phyloP scores from a whole-genome alignment of 2,888 invertebrate genomes.

The Erpobdella octoculata region DNA sequence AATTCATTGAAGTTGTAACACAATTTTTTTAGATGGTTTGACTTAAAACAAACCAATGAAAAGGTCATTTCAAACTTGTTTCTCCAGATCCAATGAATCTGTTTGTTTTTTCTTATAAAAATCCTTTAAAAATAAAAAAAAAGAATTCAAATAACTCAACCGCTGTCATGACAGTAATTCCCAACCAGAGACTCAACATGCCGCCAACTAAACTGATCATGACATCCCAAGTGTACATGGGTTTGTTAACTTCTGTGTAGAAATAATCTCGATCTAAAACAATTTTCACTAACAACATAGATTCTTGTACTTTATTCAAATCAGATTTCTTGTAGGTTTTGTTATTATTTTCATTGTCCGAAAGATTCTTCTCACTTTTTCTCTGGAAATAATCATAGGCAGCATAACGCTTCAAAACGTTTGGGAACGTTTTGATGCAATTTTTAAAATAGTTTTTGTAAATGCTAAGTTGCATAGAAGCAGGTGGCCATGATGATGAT shows the following conservation, averaged over 20 bases:
- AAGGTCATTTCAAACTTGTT: too few species aligned
- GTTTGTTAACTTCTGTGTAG: not conserved
- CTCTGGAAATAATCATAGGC: not conserved
- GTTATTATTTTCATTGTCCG: not conserved
- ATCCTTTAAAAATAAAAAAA: not conserved
- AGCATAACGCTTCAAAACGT: not conserved
- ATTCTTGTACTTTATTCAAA: not conserved
- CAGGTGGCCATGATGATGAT: constrained; percentile 4
- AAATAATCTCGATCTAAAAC: constrained; percentile 3
- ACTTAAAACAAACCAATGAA: too few species aligned
- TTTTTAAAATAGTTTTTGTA: too few species aligned
- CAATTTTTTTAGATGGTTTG: too few species aligned
- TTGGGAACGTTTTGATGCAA: not conserved
- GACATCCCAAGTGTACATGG: not conserved
- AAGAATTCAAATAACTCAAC: constrained; percentile 18
- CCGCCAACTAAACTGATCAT: constrained; percentile 16
- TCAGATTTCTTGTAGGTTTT: not conserved
- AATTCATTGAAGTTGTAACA: too few species aligned
- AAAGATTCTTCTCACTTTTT: too few species aligned
- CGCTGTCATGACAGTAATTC: constrained; percentile 24
- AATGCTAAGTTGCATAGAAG: not conserved
- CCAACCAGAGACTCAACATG: constrained; percentile 23
- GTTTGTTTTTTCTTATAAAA: too few species aligned
- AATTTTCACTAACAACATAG: constrained; percentile 6
- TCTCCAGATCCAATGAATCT: too few species aligned